Evolutionary conservation across 2,113 vertebrate genomes (phyloP), one percentile per base, ranked within the genome.

Genomic region (Pithys albifrons): DNA sequence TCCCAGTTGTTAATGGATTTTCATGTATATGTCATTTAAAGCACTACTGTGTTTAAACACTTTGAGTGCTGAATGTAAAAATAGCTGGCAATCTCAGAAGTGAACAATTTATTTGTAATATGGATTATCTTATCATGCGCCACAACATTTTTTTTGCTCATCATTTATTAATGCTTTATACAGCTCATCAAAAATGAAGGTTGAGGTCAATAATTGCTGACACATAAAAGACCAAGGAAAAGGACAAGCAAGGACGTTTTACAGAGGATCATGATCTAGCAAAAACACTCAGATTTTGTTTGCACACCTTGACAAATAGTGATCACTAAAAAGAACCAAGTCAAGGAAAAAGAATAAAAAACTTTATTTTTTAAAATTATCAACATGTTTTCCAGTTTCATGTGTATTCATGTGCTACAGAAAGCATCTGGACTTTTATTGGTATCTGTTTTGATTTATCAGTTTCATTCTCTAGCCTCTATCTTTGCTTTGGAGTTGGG

Each of bases 91-190:
- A 92, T 67, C 94, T 95, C 85, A 93, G 96, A 94, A 91, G 82
- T 25, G 65, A 96, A 88, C 61, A 66, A 95, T 97, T 95, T 97
- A 93, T 97, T 97, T 96, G 94, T 95, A 96, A 97, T 79, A 89
- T 4, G 73, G 51, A 43, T 94, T 65, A 93, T 97, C 97, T 96
- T 97, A 73, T 84, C 87, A 95, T 79, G 89, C 5, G 0, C 81
- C 95, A 96, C 91, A 95, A 94, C 91, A 92, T 75, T 91, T 81
- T 75, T 96, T 96, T 95, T 73, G 20, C 75, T 94, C 89, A 94
- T 92, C 19, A 58, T 93, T 92, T 96, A 96, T 96, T 95, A 90
- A 97, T 91, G 14, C 85, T 96, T 87, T 91, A 93, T 77, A 61
- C 80, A 88, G 93, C 80, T 96, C 87, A 95, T 90, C 88, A 94